Conservation (phyloP, 2,797 vertebrate species). For the Halcyon leucocephala region DNA sequence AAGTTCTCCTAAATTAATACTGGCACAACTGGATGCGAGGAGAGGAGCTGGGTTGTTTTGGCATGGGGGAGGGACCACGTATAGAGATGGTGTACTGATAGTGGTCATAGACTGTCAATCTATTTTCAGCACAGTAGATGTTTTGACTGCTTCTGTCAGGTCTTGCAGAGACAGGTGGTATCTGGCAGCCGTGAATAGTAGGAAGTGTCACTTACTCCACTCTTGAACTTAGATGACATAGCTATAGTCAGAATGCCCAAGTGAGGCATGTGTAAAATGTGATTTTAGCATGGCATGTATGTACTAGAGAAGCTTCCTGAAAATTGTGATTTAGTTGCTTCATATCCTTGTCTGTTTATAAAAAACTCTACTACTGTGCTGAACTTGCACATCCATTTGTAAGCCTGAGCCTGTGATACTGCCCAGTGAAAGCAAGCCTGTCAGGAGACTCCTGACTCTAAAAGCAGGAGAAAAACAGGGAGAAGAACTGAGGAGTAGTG, state of each 20-base stretch:
- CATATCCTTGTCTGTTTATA: background rate
- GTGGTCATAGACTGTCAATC: background rate
- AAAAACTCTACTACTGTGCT: background rate
- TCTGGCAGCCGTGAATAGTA: background rate
- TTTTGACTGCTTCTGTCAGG: background rate
- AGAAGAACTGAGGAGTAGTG: background rate
- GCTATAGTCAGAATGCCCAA: background rate
- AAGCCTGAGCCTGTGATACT: background rate
- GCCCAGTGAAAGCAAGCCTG: background rate
- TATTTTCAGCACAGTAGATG: background rate
- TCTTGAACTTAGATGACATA: background rate
- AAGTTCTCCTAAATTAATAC: background rate
- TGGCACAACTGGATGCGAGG: no score
- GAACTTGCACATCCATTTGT: background rate
- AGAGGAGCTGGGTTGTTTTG: background rate
- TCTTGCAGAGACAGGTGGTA: background rate
- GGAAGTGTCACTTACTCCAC: background rate
- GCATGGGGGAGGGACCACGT: accelerated
- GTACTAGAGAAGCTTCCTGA: background rate
- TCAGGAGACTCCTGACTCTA: background rate
- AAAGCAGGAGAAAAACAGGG: background rate
- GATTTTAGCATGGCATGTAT: background rate
- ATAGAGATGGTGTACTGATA: background rate
- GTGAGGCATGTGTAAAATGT: background rate
- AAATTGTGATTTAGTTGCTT: background rate